A percentile compares a stretch with the other conserved stretches of the same genome.
Evolutionary conservation across 2,888 invertebrate genomes (phyloP).

Genomic region (Corbicula japonica): DNA sequence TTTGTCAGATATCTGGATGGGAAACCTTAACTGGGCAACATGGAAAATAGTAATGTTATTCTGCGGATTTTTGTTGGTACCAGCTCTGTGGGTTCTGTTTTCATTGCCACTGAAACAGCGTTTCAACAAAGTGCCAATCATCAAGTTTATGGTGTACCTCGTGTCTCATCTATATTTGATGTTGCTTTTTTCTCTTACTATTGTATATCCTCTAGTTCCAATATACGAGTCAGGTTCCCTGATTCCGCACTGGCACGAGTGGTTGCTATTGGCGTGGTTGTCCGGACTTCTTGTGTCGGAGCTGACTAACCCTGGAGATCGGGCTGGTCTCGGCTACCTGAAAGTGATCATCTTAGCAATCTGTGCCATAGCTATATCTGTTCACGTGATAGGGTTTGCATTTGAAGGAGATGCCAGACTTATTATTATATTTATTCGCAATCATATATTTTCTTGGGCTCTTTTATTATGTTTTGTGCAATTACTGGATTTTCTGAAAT

Average conservation of each 20-base stretch:
- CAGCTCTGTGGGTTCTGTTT: conserved; percentile 98
- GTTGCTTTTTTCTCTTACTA: conserved; percentile 94
- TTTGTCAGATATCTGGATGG: conserved; percentile 97
- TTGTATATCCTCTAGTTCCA: conserved; percentile 85
- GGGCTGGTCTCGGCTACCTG: conserved; percentile 97
- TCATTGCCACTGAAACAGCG: conserved; percentile 97
- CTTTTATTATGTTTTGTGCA: conserved; percentile 98
- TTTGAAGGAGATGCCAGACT: conserved; percentile 89
- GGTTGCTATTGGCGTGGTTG: conserved; percentile 97
- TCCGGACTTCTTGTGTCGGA: conserved; percentile 98
- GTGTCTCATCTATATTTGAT: conserved; percentile 99
- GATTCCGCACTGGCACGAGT: conserved; percentile 98
- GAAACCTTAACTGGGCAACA: conserved; percentile 97
- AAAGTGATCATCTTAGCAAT: conserved; percentile 92
- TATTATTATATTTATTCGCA: conserved; percentile 93
- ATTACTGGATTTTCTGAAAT: conserved; percentile 97
- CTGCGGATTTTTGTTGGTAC: conserved; percentile 92
- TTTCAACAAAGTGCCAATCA: conserved; percentile 99
- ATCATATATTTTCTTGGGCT: conserved; percentile 98
- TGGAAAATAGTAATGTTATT: conserved; percentile 97
- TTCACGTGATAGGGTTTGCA: conserved; percentile 92
- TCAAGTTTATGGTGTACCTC: conserved; percentile 99
- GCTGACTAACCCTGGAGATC: conserved; percentile 98
- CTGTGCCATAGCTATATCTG: conserved; percentile 88
- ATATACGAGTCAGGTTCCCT: conserved; percentile 87